phyloP scores from a whole-genome alignment of 2,888 invertebrate genomes.

The Amphipyra tragopoginis region DNA sequence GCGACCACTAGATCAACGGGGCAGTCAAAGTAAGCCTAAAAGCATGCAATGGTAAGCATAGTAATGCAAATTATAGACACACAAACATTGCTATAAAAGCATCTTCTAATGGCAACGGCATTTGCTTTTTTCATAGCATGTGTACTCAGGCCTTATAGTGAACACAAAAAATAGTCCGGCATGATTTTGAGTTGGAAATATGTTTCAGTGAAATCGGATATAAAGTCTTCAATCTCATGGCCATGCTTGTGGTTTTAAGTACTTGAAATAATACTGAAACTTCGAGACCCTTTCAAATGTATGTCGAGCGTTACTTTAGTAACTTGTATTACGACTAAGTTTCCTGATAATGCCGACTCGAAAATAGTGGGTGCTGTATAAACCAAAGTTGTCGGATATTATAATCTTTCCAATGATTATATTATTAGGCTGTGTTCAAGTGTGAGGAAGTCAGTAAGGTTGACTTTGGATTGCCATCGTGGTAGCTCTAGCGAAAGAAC shows the following conservation, averaged over 20 bases:
- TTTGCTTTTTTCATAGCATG: background rate
- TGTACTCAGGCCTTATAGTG: background rate
- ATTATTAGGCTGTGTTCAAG: background rate
- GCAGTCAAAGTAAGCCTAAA: no score
- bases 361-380: constrained; percentile 48
- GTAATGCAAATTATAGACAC: no score
- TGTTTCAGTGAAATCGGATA: constrained; percentile 32
- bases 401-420: constrained; percentile 28
- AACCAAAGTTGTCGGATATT: constrained; percentile 32
- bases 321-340: constrained; percentile 43
- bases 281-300: constrained; percentile 44
- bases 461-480: no score
- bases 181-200: constrained; percentile 16
- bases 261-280: constrained; percentile 52
- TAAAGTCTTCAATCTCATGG: constrained; percentile 36
- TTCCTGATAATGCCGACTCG: constrained; percentile 44
- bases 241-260: constrained; percentile 50
- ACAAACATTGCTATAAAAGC: no score
- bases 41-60: no score
- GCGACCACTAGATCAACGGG: no score
- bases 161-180: background rate
- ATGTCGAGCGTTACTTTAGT: constrained; percentile 31
- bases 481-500: no score
- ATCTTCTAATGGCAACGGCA: no score
- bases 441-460: background rate